phyloP scores from a whole-genome alignment of 1,140 invertebrate species.

The Samia ricini region DNA sequence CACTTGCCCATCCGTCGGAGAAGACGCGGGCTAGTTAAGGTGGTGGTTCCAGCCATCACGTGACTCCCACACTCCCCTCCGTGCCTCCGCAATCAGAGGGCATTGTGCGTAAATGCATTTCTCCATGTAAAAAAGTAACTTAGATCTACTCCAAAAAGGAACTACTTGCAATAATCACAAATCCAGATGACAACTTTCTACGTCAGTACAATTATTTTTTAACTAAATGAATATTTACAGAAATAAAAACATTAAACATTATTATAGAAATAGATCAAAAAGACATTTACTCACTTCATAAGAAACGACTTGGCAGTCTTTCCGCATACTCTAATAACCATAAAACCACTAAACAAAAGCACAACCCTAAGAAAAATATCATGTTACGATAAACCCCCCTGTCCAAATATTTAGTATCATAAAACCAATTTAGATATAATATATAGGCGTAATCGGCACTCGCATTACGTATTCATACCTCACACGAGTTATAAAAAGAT shows the following conservation, averaged over 20 bases:
- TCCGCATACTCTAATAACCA: conserved; percentile 61
- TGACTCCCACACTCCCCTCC: too few species aligned
- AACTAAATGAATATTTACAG: background rate
- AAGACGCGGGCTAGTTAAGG: too few species aligned
- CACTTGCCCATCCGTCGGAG: too few species aligned
- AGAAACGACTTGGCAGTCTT: conserved; percentile 45
- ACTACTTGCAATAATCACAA: too few species aligned
- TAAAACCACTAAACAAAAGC: conserved; percentile 62
- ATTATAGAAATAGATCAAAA: background rate
- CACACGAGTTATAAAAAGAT: conserved; percentile 63
- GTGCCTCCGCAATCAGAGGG: too few species aligned
- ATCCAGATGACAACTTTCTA: too few species aligned
- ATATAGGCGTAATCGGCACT: conserved; percentile 67
- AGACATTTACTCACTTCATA: background rate
- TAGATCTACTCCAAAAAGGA: too few species aligned
- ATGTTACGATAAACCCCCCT: conserved; percentile 70
- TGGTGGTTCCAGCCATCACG: too few species aligned
- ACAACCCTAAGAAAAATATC: conserved; percentile 62
- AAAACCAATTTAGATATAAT: conserved; percentile 71
- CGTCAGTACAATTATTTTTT: too few species aligned
- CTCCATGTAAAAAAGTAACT: too few species aligned
- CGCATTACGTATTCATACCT: conserved; percentile 63
- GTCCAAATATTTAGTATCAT: conserved; percentile 75
- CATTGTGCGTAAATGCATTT: too few species aligned
- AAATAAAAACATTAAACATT: background rate